phyloP scores from a whole-genome alignment of 1,140 invertebrate genomes.

The Sipha flava region DNA sequence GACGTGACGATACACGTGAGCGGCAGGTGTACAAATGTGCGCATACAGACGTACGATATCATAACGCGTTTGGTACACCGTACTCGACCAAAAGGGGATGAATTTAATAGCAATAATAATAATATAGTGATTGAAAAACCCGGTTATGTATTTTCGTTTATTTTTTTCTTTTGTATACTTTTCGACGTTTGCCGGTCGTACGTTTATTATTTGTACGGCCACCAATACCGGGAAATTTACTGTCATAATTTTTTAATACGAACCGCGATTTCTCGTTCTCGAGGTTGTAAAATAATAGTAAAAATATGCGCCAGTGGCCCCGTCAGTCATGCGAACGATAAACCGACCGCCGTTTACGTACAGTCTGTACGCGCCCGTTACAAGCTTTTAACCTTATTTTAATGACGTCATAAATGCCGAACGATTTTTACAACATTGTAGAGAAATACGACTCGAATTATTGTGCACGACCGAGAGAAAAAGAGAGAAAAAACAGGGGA shows the following conservation, averaged over 20 bases:
- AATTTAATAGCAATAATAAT: too few relatives aligned
- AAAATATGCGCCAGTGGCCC: constrained; percentile 24
- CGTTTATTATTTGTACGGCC: background rate
- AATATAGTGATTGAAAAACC: background rate
- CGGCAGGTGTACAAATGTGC: too few relatives aligned
- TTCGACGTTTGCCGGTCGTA: background rate
- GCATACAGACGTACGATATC: background rate
- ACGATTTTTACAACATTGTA: constrained; percentile 27
- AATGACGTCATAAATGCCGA: constrained; percentile 30
- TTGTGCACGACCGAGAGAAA: background rate
- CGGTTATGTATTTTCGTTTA: background rate
- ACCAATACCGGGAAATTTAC: constrained; percentile 4
- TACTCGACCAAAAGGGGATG: background rate
- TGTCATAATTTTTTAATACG: constrained; percentile 16
- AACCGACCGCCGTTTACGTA: constrained; percentile 18
- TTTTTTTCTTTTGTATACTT: background rate
- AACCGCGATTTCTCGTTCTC: constrained; percentile 1
- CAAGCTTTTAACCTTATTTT: constrained; percentile 25
- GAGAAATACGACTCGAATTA: background rate
- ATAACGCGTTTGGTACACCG: background rate
- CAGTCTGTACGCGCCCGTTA: background rate
- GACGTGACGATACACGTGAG: too few relatives aligned
- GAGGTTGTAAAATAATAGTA: constrained; percentile 7
- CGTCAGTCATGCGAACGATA: constrained; percentile 25
- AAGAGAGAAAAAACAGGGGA: background rate